Conservation (phyloP, 1,140 invertebrate species). For the Meloidogyne exigua region DNA sequence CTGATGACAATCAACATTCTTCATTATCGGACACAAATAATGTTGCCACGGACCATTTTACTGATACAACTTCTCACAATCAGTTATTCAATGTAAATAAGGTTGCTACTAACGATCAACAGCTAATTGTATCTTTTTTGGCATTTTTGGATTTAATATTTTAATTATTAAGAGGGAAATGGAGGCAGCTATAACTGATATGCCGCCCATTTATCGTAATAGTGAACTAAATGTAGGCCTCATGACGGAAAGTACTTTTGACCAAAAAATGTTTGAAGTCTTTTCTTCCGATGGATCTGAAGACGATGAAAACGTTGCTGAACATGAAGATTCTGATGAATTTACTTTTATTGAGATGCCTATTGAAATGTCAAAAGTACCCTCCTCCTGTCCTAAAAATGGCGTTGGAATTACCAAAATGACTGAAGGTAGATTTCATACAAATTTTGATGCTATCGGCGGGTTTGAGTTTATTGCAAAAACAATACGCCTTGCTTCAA, state of each 20-base stretch:
- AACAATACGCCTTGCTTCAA: background rate
- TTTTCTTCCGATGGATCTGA: constrained; percentile 3
- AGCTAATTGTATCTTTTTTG: constrained; percentile 18
- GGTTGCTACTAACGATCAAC: constrained; percentile 22
- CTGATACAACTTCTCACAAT: background rate
- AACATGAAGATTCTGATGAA: constrained; percentile 18
- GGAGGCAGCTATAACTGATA: constrained; percentile 32
- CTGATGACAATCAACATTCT: constrained; percentile 17
- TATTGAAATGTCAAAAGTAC: background rate
- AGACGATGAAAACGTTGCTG: background rate
- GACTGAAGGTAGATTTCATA: constrained; percentile 3
- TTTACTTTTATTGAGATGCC: background rate
- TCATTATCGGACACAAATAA: background rate
- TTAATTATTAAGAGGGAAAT: constrained; percentile 35
- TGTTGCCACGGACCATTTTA: background rate
- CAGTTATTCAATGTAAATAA: background rate
- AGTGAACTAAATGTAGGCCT: background rate
- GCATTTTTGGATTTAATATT: background rate
- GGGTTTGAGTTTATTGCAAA: background rate
- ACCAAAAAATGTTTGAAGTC: background rate
- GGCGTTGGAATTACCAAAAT: background rate
- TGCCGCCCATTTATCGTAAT: background rate
- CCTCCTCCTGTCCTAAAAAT: background rate
- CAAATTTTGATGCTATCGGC: constrained; percentile 8
- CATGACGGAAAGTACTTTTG: background rate